Percentiles rank a stretch among this genome's conserved stretches.
These are phyloP conservation scores for Gallinago undulata DNA, from an alignment of 2,113 vertebrate species.

Conservation along the genomic window DNA sequence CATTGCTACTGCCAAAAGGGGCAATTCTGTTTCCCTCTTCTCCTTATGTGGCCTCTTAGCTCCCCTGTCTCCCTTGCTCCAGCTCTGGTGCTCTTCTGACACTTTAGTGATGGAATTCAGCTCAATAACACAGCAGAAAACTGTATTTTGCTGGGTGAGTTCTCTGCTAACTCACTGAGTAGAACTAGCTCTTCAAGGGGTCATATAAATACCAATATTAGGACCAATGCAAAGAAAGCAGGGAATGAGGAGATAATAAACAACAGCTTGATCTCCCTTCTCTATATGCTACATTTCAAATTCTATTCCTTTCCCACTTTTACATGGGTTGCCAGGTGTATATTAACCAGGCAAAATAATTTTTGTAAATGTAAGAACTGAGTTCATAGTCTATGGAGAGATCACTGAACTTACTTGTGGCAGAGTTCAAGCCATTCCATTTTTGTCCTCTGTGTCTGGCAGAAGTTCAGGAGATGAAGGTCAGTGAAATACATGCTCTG, in stretches of 20 bases:
- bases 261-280: background rate
- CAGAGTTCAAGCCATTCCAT: background rate
- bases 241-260: background rate
- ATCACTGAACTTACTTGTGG: background rate
- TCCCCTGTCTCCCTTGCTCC: background rate
- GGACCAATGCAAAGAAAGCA: background rate
- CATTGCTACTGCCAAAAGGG: background rate
- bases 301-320: background rate
- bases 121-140: background rate
- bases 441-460: background rate
- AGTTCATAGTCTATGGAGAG: background rate
- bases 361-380: background rate
- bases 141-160: background rate
- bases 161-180: background rate
- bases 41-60: background rate
- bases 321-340: background rate
- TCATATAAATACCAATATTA: background rate
- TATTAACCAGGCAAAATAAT: background rate
- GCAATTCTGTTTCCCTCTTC: background rate
- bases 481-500: constrained; percentile 5
- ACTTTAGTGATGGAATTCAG: background rate
- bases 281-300: background rate
- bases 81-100: background rate
- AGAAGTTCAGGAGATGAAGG: constrained; percentile 38
- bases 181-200: background rate